Conservation (phyloP, 2,888 invertebrate genomes). For the Suillia variegata region DNA sequence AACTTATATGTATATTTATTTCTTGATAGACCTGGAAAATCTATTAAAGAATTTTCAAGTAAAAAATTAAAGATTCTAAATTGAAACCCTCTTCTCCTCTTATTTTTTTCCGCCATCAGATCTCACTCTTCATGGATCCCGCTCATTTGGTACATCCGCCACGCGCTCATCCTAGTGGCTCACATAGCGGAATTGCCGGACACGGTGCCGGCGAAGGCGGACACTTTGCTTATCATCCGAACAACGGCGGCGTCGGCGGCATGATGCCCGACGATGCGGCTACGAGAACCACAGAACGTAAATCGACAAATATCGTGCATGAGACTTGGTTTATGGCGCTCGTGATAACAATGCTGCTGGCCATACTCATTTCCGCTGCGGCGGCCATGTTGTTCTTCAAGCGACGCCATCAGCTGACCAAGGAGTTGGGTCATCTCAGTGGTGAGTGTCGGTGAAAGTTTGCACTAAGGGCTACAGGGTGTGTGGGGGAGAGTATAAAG, state of each 20-base stretch:
- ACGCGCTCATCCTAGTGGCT: slow-evolving; percentile 62
- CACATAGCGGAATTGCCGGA: slow-evolving; percentile 51
- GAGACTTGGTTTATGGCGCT: slow-evolving; percentile 61
- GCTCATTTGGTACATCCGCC: slow-evolving; percentile 60
- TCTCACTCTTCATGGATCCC: slow-evolving; percentile 61
- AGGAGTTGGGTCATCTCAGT: slow-evolving; percentile 70
- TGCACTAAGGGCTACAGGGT: not conserved
- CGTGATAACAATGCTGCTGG: slow-evolving; percentile 55
- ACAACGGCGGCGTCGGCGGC: slow-evolving; percentile 32
- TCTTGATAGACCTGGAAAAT: too few relatives aligned
- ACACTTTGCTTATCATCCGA: slow-evolving; percentile 51
- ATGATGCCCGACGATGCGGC: slow-evolving; percentile 53
- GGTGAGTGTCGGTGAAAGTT: slow-evolving; percentile 58
- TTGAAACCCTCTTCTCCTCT: fast-evolving
- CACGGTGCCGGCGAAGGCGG: slow-evolving; percentile 40
- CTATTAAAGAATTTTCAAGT: too few relatives aligned
- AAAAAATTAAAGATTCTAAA: too few relatives aligned
- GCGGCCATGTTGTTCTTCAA: slow-evolving; percentile 59
- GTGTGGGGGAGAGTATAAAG: too few relatives aligned
- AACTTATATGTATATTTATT: too few relatives aligned
- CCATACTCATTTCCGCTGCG: slow-evolving; percentile 55
- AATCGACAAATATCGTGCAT: slow-evolving; percentile 56
- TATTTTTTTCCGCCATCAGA: slow-evolving; percentile 41
- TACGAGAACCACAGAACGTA: slow-evolving; percentile 58
- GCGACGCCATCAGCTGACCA: slow-evolving; percentile 60